phyloP scores from a whole-genome alignment of 2,888 invertebrate genomes.

The Tipula confusa region DNA sequence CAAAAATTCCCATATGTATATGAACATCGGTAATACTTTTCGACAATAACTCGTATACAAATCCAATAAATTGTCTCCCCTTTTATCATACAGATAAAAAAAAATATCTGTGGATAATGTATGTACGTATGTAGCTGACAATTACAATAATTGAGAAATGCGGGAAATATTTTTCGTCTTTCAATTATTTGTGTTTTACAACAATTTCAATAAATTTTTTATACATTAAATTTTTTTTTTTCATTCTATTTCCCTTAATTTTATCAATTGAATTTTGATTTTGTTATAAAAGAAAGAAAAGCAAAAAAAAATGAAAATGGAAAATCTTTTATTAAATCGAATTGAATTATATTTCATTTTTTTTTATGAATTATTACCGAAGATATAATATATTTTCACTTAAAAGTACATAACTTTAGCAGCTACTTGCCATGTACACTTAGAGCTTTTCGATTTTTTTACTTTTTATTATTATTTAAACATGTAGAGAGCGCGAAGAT shows the following conservation, averaged over 20 bases:
- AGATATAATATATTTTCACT: background rate
- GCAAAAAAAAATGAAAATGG: background rate
- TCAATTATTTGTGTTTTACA: background rate
- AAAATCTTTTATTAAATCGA: background rate
- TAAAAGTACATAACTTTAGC: background rate
- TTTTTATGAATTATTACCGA: background rate
- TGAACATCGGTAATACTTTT: background rate
- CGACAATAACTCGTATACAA: background rate
- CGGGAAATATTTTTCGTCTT: background rate
- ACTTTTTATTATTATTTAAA: background rate
- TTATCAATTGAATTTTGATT: background rate
- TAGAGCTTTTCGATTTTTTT: background rate
- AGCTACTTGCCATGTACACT: background rate
- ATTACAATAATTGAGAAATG: background rate
- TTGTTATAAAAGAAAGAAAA: background rate
- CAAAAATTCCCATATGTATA: too few species aligned
- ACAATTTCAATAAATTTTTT: background rate
- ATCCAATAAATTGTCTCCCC: background rate
- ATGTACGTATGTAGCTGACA: background rate
- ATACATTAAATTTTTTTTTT: background rate
- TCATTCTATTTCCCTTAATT: background rate
- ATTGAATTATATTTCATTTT: background rate
- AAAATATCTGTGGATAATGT: background rate
- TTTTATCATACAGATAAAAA: too few species aligned
- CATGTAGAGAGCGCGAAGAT: background rate